Evolutionary conservation across 2,888 invertebrate species (phyloP), one percentile per base, ranked within the genome.

Genomic region (Drosophila lacicola): DNA sequence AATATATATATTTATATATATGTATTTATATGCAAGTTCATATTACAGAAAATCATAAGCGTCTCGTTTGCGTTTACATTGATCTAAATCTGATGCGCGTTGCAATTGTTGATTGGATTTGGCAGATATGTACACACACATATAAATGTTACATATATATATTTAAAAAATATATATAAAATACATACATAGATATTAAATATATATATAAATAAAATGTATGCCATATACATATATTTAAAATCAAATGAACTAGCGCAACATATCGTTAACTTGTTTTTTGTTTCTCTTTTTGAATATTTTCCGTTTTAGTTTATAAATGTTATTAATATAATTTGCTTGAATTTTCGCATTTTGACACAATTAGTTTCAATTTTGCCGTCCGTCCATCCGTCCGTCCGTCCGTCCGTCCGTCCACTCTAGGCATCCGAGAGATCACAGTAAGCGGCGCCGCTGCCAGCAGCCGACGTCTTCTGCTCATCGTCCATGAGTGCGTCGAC

Each of bases 401-500:
- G 41, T 41, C 42, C 37, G 10, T n/a, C 13, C 19, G 39, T 19
- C 47, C 54, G 34, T 47, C n/a, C 19, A 37, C 47, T 60, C 67
- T 88, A 90, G 74, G 88, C 86, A 82, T 90, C 90, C 56, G 89
- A 90, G 73, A 89, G 82, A 88, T 91, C 91, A 85, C 90, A 82
- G 78, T 88, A 83, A 50, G 80, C 73, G 60, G 70, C 49, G 47
- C 54, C 60, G 60, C 57, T 72, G 69, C 72, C 56, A 21, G 65
- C 70, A 44, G 75, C 44, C 47, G 64, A 62, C 47, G 76, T 68
- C 74, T 84, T 87, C 55, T 80, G 82, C 37, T 90, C 91, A 34
- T 90, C 90, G 33, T 91, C 82, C 76, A 88, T 73, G 9, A 90
- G 76, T 11, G 78, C 90, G 10, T 91, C 90, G 36, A 90, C 78